A percentile compares a stretch with the other conserved stretches of the same genome.
Conservation (phyloP, 2,797 vertebrate genomes). For the Hipposideros larvatus region DNA sequence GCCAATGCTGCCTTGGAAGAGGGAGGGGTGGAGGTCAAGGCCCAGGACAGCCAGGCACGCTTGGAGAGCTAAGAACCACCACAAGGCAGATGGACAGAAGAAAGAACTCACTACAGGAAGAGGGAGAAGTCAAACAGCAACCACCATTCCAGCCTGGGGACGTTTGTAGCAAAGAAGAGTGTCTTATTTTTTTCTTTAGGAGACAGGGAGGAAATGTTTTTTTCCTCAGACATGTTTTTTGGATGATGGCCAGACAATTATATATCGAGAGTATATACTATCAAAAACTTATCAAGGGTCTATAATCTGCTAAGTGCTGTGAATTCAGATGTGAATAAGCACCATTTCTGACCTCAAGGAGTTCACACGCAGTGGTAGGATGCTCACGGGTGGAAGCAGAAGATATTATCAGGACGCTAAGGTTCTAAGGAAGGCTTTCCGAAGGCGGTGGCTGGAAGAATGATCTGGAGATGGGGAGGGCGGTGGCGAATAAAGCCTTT, state of each 20-base stretch:
- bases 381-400: not conserved
- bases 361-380: not conserved
- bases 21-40: not conserved
- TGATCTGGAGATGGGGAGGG: not conserved
- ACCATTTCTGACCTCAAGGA: not conserved
- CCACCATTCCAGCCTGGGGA: not conserved
- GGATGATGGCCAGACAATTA: not conserved
- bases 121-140: not conserved
- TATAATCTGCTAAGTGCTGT: not conserved
- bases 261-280: not conserved
- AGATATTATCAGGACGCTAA: not conserved
- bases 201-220: not conserved
- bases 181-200: not conserved
- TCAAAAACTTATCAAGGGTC: not conserved
- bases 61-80: not conserved
- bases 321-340: not conserved
- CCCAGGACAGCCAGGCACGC: rapidly evolving
- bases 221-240: conserved; percentile 21
- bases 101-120: not conserved
- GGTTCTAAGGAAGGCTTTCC: not conserved
- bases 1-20: rapidly evolving
- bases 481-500: not conserved
- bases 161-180: not conserved
- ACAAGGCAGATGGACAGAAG: not conserved
- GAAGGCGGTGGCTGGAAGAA: not conserved